These are phyloP conservation scores for Gonioctena quinquepunctata DNA, from an alignment of 1,140 invertebrate genomes.

Conservation along the genomic window DNA sequence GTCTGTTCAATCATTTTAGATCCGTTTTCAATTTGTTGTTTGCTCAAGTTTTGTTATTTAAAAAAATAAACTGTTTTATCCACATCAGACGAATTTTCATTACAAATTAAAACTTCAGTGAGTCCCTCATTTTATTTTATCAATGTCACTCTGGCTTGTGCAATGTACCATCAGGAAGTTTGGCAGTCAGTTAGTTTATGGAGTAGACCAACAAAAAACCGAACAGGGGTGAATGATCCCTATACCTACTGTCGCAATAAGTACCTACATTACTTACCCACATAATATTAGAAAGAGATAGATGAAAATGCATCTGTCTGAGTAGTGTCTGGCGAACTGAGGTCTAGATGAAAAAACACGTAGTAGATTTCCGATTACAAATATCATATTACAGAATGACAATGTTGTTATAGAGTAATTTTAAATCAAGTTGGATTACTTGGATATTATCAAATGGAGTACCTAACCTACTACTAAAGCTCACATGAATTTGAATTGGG, in stretches of 20 bases:
- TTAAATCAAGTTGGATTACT: neutral
- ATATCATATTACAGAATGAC: neutral
- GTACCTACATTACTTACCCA: too few relatives aligned
- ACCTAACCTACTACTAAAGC: neutral
- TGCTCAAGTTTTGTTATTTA: too few relatives aligned
- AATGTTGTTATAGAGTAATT: neutral
- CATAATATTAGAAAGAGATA: neutral
- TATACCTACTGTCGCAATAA: neutral
- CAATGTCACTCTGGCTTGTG: too few relatives aligned
- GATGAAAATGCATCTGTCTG: neutral
- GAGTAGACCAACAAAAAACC: too few relatives aligned
- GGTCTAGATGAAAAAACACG: neutral
- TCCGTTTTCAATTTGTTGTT: too few relatives aligned
- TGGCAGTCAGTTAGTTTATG: too few relatives aligned
- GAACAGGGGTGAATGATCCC: neutral
- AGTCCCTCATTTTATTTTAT: too few relatives aligned
- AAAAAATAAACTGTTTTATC: too few relatives aligned
- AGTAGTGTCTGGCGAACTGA: neutral
- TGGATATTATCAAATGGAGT: neutral
- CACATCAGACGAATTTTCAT: too few relatives aligned
- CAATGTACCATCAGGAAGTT: too few relatives aligned
- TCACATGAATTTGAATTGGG: slow-evolving; percentile 3
- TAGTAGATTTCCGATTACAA: neutral
- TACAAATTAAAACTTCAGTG: too few relatives aligned
- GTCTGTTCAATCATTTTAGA: too few relatives aligned